Base-by-base conservation (phyloP, 2,113 vertebrate species). In the Podarcis muralis region DNA sequence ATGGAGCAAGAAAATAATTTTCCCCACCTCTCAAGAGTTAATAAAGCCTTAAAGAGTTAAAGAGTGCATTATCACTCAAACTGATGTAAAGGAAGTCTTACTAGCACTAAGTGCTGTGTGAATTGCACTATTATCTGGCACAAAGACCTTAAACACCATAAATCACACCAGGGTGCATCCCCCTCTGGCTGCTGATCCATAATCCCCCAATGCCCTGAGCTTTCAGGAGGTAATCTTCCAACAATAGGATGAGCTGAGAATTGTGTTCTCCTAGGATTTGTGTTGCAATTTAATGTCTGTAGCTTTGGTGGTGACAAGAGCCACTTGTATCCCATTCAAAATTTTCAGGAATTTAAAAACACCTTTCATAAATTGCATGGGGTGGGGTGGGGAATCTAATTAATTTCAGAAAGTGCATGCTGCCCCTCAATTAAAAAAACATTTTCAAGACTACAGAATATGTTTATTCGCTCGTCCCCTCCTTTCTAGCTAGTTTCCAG, bases 211-310 rank as follows among this genome's bases (percentile, higher is more conserved):
- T 1, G 0, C 43, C 77, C 81, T 79, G 48, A 0, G 0, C 89
- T 92, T 1, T 0, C 5, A 65, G 87, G 74, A 81, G 11, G 84
- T 95, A 94, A 94, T 96, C 90, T 93, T 94, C 89, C 90, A 93
- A 93, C 91, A 94, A 92, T 0, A 77, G 87, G 88, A 94, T 95
- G 87, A 95, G 90, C 91, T 89, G 89, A 78, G 91, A 90, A 85
- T 81, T 85, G 66, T 91, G 81, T 86, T 89, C 89, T 92, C 89
- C 88, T 89, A 86, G 87, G 91, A 92, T 92, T 94, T 94, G 84
- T 27, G n/a, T 77, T 89, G 92, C 74, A 83, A 62, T 43, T 85
- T 87, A 85, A 88, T 0, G 2, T 84, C 80, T 48, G 9, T 84
- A 83, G 71, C 89, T 93, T 93, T 86, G 78, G 86, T 84, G 75